Evolutionary conservation across 2,113 vertebrate genomes (phyloP), one percentile per base, ranked within the genome.

Genomic region (Leucopsar rothschildi): DNA sequence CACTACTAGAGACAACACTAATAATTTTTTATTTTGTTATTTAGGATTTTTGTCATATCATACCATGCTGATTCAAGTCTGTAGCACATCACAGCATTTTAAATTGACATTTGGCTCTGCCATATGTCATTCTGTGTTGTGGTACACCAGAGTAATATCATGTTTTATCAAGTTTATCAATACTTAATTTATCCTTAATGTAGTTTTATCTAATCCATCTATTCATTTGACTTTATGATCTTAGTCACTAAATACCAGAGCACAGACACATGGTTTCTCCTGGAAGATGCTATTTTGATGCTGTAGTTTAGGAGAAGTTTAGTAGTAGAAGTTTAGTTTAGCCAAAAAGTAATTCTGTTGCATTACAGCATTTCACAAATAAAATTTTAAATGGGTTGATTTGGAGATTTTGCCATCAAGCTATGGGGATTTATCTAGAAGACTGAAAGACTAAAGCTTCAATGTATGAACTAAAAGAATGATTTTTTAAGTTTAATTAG

Each of bases 141-240:
- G 71, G 61, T 55, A 84, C 21, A 69, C 7, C 10, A 40, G 21
- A 44, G 23, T 81, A 91, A 91, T 68, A 81, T 33, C 15, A 59
- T 80, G 65, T 71, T 88, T 85, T 92, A 68, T 71, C 42, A 79
- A 77, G 60, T 79, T 93, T 93, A 92, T 93, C 80, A 78, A 70
- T 86, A 80, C 57, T 73, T 86, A 88, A 91, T 96, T 85, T 88
- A 60, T 82, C 56, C 40, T 69, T 84, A 64, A 76, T 75, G 45
- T 40, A 82, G 65, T 77, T 96, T 79, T 68, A 65, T 92, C 73
- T 88, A 69, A 90, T 70, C 42, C 56, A 72, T 71, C 37, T 70
- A 79, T 88, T 77, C 5, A 60, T 86, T 86, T 90, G 29, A 81
- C 18, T 69, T 28, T 81, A 33, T 24, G 44, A 71, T 76, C 40